A percentile compares a stretch with the other conserved stretches of the same genome.
phyloP scores from a whole-genome alignment of 2,888 invertebrate species.

The Gisinianus flammeolus region DNA sequence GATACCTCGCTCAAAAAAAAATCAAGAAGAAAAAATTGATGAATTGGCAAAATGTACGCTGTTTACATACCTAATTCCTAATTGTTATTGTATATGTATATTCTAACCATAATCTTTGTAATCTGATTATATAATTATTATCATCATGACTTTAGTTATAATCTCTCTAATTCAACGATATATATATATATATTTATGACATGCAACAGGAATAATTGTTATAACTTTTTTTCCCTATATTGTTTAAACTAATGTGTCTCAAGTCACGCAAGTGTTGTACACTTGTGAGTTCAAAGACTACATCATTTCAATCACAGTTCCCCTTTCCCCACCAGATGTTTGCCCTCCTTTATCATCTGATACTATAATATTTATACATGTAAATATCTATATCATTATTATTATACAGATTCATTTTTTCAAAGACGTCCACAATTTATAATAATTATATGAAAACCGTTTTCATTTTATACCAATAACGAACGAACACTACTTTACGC shows the following conservation, averaged over 20 bases:
- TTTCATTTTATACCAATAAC: background rate
- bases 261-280: background rate
- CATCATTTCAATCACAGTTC: background rate
- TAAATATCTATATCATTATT: background rate
- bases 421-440: background rate
- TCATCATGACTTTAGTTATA: background rate
- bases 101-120: background rate
- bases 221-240: background rate
- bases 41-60: background rate
- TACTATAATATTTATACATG: background rate
- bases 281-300: background rate
- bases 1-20: background rate
- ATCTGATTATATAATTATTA: background rate
- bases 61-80: too few species aligned
- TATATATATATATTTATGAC: background rate
- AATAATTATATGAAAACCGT: background rate
- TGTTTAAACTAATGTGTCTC: background rate
- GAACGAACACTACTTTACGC: background rate
- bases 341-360: background rate
- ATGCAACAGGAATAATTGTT: background rate
- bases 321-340: background rate
- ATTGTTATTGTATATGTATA: background rate
- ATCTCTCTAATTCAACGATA: background rate
- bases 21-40: background rate
- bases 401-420: background rate